Base-by-base conservation (phyloP, 1,140 invertebrate species). In the Centruroides sculpturatus region DNA sequence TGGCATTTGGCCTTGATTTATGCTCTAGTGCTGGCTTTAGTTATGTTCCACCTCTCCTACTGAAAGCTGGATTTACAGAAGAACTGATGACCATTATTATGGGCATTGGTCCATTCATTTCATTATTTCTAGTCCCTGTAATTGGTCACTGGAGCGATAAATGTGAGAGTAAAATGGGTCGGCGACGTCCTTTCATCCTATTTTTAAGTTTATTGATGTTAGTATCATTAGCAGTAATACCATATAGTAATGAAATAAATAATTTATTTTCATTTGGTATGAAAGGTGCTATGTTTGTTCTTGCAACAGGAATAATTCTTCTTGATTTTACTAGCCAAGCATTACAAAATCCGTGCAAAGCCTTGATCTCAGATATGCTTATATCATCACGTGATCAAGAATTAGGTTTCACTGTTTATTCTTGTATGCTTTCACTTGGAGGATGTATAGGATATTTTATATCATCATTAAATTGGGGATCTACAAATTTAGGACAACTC, bases 1-100 rank as follows among this genome's bases (percentile, higher is more conserved):
- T 78, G 13, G 74, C 76, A 0, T 78, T 73, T 67, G 78, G 77
- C 41, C 67, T 78, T 23, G 78, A 79, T 69, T 71, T 79, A 46
- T 73, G 72, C 62, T 72, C 73, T 35, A 76, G 73, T 64, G 74
- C 76, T 49, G 77, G 76, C 13, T 78, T 78, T 67, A 74, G 73
- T 3, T 79, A 76, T 67, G 74, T 78, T 59, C 77, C 78, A 13
- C 77, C 78, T 34, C 70, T 79, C 67, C 62, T 79, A 36, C 69
- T 79, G 7, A 78, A 79, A 63, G 69, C 71, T 36, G 78, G 78
- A 5, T 75, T 77, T 64, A 66, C 69, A 11, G 76, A 78, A 59
- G 69, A 73, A 59, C 65, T 73, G 51, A 77, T 78, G 72, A 74
- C 63, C 10, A 34, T 69, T 12, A 35, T 68, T 12, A 57, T 69